Base-by-base conservation (phyloP, 2,888 invertebrate species). In the Tridacna crocea region DNA sequence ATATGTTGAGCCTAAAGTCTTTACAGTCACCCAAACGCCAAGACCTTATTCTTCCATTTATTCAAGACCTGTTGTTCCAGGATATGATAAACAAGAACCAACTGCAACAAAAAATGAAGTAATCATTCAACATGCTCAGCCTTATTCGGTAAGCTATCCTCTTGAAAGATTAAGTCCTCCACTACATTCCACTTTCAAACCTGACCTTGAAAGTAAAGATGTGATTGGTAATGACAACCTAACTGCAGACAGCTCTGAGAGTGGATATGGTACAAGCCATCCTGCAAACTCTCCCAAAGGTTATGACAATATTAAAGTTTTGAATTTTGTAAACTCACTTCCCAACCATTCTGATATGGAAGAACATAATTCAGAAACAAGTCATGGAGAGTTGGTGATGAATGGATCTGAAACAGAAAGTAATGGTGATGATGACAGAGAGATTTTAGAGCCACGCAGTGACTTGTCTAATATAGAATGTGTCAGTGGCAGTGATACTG, bases 271-370 rank as follows among this genome's bases (percentile, higher is more conserved):
- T 26, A 86, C 83, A 46, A 86, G 83, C 48, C 76, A 85, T 66
- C 46, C 73, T 66, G 81, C 77, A 19, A 74, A 77, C 19, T 86
- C 86, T 17, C 86, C 83, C 0, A 81, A 79, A 70, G 75, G 78
- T 15, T 83, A 80, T 72, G 79, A 83, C 51, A 76, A 79, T 60
- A 61, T 75, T 17, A 86, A 86, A 79, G 84, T 83, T 4, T 75
- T 81, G 19, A 83, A 86, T n/a, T 86, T 82, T 80, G 86, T 86
- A 15, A 83, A 83, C 24, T 86, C 86, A 46, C 77, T 86, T 22
- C 86, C 86, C 63, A 65, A 74, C 51, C 72, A 86, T 61, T 77
- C 81, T 15, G 85, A 86, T n/a, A 77, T 83, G 47, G 81, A 86
- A 12, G 83, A 83, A 58, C 74, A 72, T n/a, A 68, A 70, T 48